A percentile compares a stretch with the other conserved stretches of the same genome.
Evolutionary conservation across 35 echinoderm and acorn worm genomes (phyloP).

Genomic region (Hemicentrotus pulcherrimus): DNA sequence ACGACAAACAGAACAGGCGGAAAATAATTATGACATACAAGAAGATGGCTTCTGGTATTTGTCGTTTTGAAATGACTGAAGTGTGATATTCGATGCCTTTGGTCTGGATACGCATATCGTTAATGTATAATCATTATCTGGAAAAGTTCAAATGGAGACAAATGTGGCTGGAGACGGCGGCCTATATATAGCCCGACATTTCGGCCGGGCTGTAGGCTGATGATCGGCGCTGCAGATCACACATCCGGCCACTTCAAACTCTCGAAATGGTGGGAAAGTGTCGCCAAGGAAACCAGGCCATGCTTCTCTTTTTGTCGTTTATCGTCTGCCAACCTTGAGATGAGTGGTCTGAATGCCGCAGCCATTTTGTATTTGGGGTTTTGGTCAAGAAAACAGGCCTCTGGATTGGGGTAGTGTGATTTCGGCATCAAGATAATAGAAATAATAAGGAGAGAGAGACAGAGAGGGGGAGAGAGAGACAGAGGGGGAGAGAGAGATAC

Average conservation of each 20-base stretch:
- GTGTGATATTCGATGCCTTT: background rate
- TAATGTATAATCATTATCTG: conserved; percentile 6
- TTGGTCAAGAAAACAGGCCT: conserved; percentile 1
- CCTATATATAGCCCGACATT: conserved; percentile 2
- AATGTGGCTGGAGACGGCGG: background rate
- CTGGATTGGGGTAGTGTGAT: background rate
- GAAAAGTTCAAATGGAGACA: background rate
- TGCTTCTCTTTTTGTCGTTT: background rate
- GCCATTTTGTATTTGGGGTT: conserved; percentile 22
- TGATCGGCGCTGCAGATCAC: background rate
- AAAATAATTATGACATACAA: background rate
- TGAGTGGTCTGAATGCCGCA: conserved; percentile 28
- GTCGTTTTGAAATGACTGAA: background rate
- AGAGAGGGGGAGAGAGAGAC: background rate
- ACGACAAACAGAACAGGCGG: background rate
- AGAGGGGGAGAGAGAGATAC: background rate
- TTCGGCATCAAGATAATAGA: background rate
- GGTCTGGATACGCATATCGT: background rate
- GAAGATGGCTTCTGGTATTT: background rate
- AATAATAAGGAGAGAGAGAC: background rate
- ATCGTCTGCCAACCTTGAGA: background rate
- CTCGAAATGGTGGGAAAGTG: conserved; percentile 20
- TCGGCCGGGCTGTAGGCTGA: background rate
- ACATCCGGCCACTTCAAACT: conserved; percentile 34
- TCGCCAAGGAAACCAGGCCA: conserved; percentile 21